Percentiles rank a stretch among this genome's conserved stretches.
Evolutionary conservation across 2,888 invertebrate genomes (phyloP).

Genomic region (Elegia similella): DNA sequence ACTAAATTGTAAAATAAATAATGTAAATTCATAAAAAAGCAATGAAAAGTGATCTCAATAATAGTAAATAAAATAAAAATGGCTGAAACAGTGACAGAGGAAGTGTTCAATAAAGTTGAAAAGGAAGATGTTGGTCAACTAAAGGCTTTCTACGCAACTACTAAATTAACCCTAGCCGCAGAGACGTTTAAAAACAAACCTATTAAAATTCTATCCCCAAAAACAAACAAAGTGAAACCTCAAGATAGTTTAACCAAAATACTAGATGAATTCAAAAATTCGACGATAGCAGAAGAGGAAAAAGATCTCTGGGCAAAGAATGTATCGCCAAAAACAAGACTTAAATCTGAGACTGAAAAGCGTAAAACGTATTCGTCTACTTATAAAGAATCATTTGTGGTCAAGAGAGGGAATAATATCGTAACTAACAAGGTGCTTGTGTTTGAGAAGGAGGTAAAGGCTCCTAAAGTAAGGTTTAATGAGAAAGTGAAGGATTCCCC

Average conservation of each 20-base stretch:
- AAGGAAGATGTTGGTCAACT: slow-evolving; percentile 55
- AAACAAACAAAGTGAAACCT: slow-evolving; percentile 38
- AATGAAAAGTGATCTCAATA: slow-evolving; percentile 7
- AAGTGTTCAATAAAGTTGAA: slow-evolving; percentile 45
- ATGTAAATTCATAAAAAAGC: background rate
- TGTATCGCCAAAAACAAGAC: slow-evolving; percentile 7
- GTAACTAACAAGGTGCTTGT: slow-evolving; percentile 39
- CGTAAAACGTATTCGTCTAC: slow-evolving; percentile 23
- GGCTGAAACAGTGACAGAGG: slow-evolving; percentile 53
- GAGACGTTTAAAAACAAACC: slow-evolving; percentile 61
- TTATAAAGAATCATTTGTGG: slow-evolving; percentile 23
- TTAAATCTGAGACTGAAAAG: slow-evolving; percentile 25
- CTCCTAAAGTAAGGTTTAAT: slow-evolving; percentile 24
- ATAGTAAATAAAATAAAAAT: slow-evolving; percentile 36
- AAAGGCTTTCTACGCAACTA: slow-evolving; percentile 46
- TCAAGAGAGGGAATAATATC: slow-evolving; percentile 34
- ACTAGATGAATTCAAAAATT: slow-evolving; percentile 1
- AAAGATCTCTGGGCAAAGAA: slow-evolving; percentile 26
- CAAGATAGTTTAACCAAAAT: background rate
- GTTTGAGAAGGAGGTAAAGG: slow-evolving; percentile 35
- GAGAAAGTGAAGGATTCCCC: slow-evolving; percentile 24
- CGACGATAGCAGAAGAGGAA: background rate
- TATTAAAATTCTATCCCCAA: slow-evolving; percentile 62
- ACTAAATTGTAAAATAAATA: background rate
- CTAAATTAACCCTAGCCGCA: slow-evolving; percentile 38